Evolutionary conservation across 2,113 vertebrate genomes (phyloP), one percentile per base, ranked within the genome.

Genomic region (Nymphicus hollandicus): DNA sequence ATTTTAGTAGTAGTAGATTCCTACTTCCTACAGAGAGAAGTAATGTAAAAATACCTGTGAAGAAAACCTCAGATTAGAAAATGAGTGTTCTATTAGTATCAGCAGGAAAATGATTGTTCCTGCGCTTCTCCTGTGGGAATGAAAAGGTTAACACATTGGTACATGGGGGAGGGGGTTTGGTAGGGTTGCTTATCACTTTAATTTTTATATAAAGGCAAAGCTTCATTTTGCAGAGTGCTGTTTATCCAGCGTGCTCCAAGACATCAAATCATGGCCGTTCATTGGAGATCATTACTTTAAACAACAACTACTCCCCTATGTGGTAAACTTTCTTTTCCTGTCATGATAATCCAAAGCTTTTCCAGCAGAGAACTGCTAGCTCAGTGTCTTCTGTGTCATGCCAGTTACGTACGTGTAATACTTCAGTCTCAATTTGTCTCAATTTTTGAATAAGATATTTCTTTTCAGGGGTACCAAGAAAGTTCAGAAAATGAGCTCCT

Each of bases 101-200:
- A 69, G 24, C 27, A 65, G 58, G n/a, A 56, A 88, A 8, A 24
- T 71, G 69, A 8, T 22, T 33, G 50, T 53, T 92, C 63, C 70
- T 41, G 0, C 61, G 12, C 27, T n/a, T 56, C 7, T 61, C 28
- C 50, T 55, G 12, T 5, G 23, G 22, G 24, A 28, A 50, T 18
- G 24, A 46, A 72, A 39, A 24, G 23, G 39, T 74, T 85, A 31
- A 69, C 1, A 1, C 35, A 8, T 5, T 24, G 15, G 11, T 19
- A 6, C 14, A 6, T 0, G 4, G 0, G 6, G 6, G 0, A 1
- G 5, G 1, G 6, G 6, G 41, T 13, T 41, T 41, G 41, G 41
- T 41, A 41, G 41, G 0, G 0, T 3, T 17, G 44, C 58, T 16
- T 60, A 23, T 33, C 31, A 46, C 28, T 37, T 56, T 3, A 41